Evolutionary conservation across 2,888 invertebrate genomes (phyloP), one percentile per base, ranked within the genome.

Genomic region (Drosophila quasianomalipes): DNA sequence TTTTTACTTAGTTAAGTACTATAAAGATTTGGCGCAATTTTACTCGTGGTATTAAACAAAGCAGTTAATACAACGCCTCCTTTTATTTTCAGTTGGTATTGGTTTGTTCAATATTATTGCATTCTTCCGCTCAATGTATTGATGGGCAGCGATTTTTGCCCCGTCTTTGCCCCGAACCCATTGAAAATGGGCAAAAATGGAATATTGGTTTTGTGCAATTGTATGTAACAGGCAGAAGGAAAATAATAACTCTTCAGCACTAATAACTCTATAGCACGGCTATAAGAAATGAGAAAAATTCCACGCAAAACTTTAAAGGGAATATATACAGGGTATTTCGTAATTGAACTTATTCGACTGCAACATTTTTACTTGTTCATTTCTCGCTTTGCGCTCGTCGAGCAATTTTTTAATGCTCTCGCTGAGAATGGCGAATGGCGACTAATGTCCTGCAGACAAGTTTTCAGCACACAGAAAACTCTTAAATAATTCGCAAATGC

Each of bases 391-490:
- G 19, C 35, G 47, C 67, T 49, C 19, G 41, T 12, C 61, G 52
- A 54, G 61, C 54, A 62, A 49, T 44, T 39, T 28, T 39, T n/a
- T 33, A n/a, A 58, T 64, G 55, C 37, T 26, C 60, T 51, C 33
- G 61, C 69, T 70, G 70, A 59, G 74, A 74, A 78, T 75, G 82
- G 47, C 9, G 16, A 47, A 47, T 47, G 81, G 77, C 82, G 82
- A 82, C 79, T 89, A 81, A 83, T 89, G 89, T 89, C 86, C 89
- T 82, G 89, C 84, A 80, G 86, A 81, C 81, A 81, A 80, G 79
- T 77, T 89, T 79, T 71, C 80, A 86, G 70, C 79, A 75, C 73
- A 77, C 78, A 78, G 22, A 47, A 74, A 80, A 74, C 89, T 81
- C 78, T 76, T 78, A 76, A 78, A 88, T 78, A 72, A 80, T 74